phyloP scores from a whole-genome alignment of 2,888 invertebrate species.

The Phasia obesa region DNA sequence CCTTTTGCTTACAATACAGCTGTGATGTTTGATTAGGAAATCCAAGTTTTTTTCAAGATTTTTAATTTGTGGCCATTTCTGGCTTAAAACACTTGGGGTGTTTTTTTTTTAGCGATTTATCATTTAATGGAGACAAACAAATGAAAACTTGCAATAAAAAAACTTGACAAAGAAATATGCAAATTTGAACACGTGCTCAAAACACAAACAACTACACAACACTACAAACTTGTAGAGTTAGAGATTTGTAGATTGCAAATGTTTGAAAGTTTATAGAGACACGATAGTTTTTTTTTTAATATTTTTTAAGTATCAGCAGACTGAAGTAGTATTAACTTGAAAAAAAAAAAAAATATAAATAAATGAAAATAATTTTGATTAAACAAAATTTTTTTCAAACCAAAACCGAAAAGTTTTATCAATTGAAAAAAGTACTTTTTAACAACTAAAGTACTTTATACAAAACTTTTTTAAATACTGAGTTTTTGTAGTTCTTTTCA shows the following conservation, averaged over 20 bases:
- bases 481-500: no score
- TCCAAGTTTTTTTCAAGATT: background rate
- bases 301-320: no score
- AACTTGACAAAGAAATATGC: constrained; percentile 10
- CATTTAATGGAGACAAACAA: background rate
- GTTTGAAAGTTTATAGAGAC: constrained; percentile 6
- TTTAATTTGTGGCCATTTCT: constrained; percentile 34
- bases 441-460: no score
- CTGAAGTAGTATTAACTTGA: no score
- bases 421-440: no score
- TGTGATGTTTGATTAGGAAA: constrained; percentile 26
- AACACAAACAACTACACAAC: constrained; percentile 26
- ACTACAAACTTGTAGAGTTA: background rate
- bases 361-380: no score
- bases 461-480: no score
- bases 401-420: no score
- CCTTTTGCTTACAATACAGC: constrained; percentile 5
- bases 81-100: constrained; percentile 11
- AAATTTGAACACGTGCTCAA: constrained; percentile 65
- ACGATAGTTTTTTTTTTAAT: no score
- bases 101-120: constrained; percentile 42
- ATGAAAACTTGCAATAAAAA: constrained; percentile 12
- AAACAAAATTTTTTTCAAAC: no score
- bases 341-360: no score
- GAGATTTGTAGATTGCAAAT: constrained; percentile 18